Conservation (phyloP, 2,113 vertebrate genomes). For the Emydocephalus ijimae region DNA sequence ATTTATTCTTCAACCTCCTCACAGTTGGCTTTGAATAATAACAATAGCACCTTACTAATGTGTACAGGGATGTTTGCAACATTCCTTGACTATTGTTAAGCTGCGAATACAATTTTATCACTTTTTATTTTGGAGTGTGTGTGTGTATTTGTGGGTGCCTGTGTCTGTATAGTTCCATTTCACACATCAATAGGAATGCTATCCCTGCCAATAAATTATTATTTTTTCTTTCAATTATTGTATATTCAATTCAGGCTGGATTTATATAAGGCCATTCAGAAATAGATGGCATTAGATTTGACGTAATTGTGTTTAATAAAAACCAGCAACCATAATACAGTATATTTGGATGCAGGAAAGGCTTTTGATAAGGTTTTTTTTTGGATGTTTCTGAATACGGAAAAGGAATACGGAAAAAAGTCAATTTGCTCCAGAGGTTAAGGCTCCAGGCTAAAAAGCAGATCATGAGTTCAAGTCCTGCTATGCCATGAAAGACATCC, state of each 20-base stretch:
- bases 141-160: no score
- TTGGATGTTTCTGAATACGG: neutral
- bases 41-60: neutral
- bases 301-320: neutral
- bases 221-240: neutral
- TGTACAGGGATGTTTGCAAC: neutral
- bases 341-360: neutral
- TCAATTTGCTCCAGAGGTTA: neutral
- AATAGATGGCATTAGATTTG: neutral
- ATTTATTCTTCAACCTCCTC: neutral
- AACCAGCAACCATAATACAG: neutral
- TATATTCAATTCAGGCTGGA: neutral
- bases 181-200: neutral
- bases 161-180: neutral
- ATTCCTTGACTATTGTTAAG: neutral
- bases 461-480: neutral
- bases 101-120: neutral
- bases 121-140: neutral
- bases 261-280: neutral
- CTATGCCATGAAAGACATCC: neutral
- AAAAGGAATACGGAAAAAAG: neutral
- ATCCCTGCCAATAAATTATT: neutral
- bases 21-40: neutral
- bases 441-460: neutral
- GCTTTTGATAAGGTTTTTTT: neutral